Evolutionary conservation across 2,888 invertebrate species (phyloP).

Genomic region (Danaus chrysippus): DNA sequence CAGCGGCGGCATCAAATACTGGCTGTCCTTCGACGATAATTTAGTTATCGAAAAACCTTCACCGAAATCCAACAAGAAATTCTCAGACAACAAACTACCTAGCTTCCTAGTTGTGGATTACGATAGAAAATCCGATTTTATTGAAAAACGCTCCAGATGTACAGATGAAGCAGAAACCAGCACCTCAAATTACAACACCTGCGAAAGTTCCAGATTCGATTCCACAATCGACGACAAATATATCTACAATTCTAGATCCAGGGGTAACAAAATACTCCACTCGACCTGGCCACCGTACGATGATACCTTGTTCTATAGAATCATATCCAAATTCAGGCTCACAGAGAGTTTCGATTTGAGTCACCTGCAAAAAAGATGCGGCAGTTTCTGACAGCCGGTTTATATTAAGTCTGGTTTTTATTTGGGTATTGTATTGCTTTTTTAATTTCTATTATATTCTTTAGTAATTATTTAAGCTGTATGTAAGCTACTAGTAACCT

Average conservation of each 20-base stretch:
- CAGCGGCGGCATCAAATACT: conserved; percentile 66
- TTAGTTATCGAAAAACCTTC: conserved; percentile 33
- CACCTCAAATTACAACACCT: conserved; percentile 40
- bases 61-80: conserved; percentile 31
- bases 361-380: conserved; percentile 43
- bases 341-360: conserved; percentile 69
- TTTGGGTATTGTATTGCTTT: neutral
- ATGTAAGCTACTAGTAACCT: no score
- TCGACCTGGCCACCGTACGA: conserved; percentile 70
- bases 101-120: conserved; percentile 53
- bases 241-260: conserved; percentile 45
- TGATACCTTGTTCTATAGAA: conserved; percentile 60
- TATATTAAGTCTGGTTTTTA: conserved; percentile 2
- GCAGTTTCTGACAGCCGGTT: neutral
- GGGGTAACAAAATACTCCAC: conserved; percentile 37
- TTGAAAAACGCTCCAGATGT: neutral
- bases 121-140: conserved; percentile 15
- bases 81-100: conserved; percentile 48
- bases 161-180: conserved; percentile 22
- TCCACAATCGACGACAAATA: conserved; percentile 33
- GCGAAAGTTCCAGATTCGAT: conserved; percentile 33
- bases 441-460: neutral
- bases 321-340: conserved; percentile 66
- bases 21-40: conserved; percentile 67
- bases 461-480: no score